These are phyloP conservation scores for Callinectes sapidus DNA, from an alignment of 2,888 invertebrate species.

Conservation along the genomic window DNA sequence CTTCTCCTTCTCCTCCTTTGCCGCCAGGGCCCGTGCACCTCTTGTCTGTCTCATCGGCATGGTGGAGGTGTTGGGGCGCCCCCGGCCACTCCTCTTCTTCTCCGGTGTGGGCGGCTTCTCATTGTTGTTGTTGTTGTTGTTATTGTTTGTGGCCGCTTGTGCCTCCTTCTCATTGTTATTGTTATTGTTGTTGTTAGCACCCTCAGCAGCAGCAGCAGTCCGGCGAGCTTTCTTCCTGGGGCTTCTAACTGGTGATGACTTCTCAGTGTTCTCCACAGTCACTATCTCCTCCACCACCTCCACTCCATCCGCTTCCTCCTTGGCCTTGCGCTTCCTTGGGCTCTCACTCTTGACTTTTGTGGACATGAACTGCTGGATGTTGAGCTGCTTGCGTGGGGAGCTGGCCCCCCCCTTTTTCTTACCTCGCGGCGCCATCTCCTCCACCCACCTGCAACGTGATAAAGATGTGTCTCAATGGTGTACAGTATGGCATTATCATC, in stretches of 20 bases:
- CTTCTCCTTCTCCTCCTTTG: neutral
- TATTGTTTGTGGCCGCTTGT: neutral
- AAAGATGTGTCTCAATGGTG: neutral
- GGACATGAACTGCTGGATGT: slow-evolving; percentile 8
- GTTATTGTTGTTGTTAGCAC: slow-evolving; percentile 46
- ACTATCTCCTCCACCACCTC: neutral
- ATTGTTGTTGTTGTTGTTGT: slow-evolving; percentile 61
- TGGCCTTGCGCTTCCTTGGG: slow-evolving; percentile 33
- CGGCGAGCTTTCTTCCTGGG: slow-evolving; percentile 47
- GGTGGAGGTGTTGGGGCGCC: neutral
- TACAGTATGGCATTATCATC: neutral
- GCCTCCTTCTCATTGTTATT: slow-evolving; percentile 46
- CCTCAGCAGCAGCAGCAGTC: neutral
- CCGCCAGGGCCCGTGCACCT: neutral
- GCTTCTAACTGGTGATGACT: neutral
- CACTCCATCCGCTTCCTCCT: neutral
- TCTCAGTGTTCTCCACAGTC: neutral
- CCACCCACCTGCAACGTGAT: neutral
- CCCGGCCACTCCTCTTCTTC: neutral
- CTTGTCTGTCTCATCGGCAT: neutral
- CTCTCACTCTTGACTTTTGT: neutral
- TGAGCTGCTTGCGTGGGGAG: slow-evolving; percentile 39
- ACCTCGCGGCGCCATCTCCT: slow-evolving; percentile 36
- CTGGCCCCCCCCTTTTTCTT: slow-evolving; percentile 39
- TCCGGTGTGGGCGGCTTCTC: neutral